Conservation (phyloP, 2,797 vertebrate genomes). For the Notolabrus celidotus region DNA sequence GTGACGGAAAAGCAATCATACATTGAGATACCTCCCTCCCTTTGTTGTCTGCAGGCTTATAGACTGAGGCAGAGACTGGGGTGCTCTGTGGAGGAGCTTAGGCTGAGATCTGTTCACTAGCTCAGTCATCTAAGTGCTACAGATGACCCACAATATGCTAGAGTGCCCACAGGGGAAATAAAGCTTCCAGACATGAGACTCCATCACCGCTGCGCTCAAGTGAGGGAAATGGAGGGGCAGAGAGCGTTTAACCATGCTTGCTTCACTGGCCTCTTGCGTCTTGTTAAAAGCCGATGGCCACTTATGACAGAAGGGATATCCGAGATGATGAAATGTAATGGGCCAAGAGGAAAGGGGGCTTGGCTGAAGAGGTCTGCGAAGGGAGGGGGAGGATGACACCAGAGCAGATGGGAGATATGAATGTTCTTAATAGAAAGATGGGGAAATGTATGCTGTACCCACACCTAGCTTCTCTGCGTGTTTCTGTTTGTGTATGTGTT, state of each 20-base stretch:
- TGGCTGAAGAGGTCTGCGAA: conserved; percentile 60
- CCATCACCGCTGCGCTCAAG: conserved; percentile 74
- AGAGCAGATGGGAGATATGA: conserved; percentile 58
- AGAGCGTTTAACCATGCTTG: conserved; percentile 79
- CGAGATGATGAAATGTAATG: conserved; percentile 82
- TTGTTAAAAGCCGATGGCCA: conserved; percentile 81
- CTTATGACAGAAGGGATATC: conserved; percentile 79
- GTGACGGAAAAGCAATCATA: conserved; percentile 44
- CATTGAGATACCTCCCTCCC: conserved; percentile 41
- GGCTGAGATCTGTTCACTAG: conserved; percentile 72
- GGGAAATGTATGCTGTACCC: conserved; percentile 4
- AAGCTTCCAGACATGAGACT: conserved; percentile 83
- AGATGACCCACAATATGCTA: conserved; percentile 85
- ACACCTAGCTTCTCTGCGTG: conserved; percentile 1
- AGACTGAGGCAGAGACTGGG: conserved; percentile 58
- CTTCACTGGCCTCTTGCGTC: conserved; percentile 78
- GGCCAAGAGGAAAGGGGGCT: conserved; percentile 68
- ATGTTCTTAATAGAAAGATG: conserved; percentile 28
- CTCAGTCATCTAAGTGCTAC: conserved; percentile 81
- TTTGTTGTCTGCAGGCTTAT: conserved; percentile 55
- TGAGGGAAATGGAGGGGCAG: conserved; percentile 72
- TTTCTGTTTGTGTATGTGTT: neutral
- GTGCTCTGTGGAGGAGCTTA: conserved; percentile 63
- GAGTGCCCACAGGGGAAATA: conserved; percentile 84
- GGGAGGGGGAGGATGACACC: conserved; percentile 40